A percentile compares a stretch with the other conserved stretches of the same genome.
Evolutionary conservation across 1,140 invertebrate genomes (phyloP).

Genomic region (Diabrotica undecimpunctata): DNA sequence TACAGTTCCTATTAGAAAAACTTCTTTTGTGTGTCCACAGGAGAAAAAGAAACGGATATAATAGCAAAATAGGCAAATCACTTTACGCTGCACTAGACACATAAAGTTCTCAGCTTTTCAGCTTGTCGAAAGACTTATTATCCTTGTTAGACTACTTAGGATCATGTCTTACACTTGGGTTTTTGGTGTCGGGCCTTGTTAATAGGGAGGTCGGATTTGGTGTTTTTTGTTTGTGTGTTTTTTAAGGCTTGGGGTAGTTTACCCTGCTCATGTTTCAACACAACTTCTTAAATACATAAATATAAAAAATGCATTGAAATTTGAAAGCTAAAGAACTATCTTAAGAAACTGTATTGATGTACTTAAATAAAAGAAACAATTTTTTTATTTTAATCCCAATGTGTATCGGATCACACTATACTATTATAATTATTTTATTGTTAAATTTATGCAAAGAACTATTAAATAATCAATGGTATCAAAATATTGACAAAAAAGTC

Average conservation of each 20-base stretch:
- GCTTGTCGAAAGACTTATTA: slow-evolving; percentile 16
- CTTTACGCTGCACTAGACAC: slow-evolving; percentile 32
- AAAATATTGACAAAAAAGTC: too few relatives aligned
- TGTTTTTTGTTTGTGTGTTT: slow-evolving; percentile 7
- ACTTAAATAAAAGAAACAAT: too few relatives aligned
- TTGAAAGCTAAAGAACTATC: too few relatives aligned
- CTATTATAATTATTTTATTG: too few relatives aligned
- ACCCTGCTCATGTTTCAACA: too few relatives aligned
- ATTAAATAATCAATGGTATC: too few relatives aligned
- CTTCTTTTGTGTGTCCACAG: slow-evolving; percentile 24
- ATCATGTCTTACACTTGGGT: slow-evolving; percentile 18
- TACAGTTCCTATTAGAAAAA: slow-evolving; percentile 20
- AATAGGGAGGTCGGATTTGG: background rate
- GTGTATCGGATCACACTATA: too few relatives aligned
- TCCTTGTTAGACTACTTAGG: slow-evolving; percentile 24
- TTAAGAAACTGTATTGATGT: too few relatives aligned
- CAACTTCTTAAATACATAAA: too few relatives aligned
- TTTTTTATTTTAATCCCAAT: too few relatives aligned
- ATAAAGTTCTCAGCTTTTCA: slow-evolving; percentile 21
- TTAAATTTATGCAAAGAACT: too few relatives aligned
- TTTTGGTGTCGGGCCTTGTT: slow-evolving; percentile 6
- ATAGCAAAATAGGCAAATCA: slow-evolving; percentile 35
- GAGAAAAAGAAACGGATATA: slow-evolving; percentile 24
- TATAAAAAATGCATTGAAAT: too few relatives aligned
- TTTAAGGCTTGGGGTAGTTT: background rate